These are phyloP conservation scores for Agonum fuliginosum DNA, from an alignment of 2,888 invertebrate species.

Conservation along the genomic window DNA sequence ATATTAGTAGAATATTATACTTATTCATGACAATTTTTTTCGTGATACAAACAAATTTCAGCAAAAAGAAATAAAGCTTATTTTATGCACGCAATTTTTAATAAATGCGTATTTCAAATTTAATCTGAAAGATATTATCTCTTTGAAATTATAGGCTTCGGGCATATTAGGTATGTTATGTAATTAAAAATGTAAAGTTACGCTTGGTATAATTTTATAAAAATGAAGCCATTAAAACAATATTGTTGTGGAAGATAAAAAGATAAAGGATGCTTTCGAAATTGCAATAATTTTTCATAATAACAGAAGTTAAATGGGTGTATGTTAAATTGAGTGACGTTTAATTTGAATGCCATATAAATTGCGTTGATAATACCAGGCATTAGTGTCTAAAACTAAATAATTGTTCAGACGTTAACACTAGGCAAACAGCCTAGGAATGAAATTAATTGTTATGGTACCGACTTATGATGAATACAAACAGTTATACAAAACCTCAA, in stretches of 20 bases:
- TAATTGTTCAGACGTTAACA: conserved; percentile 46
- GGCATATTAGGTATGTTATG: neutral
- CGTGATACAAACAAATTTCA: conserved; percentile 34
- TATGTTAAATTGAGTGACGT: conserved; percentile 41
- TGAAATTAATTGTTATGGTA: conserved; percentile 44
- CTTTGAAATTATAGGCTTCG: neutral
- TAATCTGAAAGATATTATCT: conserved; percentile 4
- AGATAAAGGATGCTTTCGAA: neutral
- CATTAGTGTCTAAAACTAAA: conserved; percentile 47
- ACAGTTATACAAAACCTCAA: conserved; percentile 39
- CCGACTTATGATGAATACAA: conserved; percentile 43
- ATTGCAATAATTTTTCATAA: neutral
- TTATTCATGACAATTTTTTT: conserved; percentile 37
- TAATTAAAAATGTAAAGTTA: neutral
- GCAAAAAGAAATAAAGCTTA: neutral
- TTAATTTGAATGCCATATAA: conserved; percentile 50
- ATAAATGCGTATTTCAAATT: conserved; percentile 30
- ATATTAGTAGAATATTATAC: conserved; percentile 26
- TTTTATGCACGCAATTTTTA: conserved; percentile 30
- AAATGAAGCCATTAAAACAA: neutral
- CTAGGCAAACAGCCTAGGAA: conserved; percentile 44
- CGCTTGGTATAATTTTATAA: neutral
- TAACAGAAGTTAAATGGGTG: neutral
- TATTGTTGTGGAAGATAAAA: neutral
- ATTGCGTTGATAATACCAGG: conserved; percentile 49